Conservation (phyloP, 2,113 vertebrate genomes). For the crab-eating macaque (Macaca fascicularis) region T2T-MFA8v1.1 NC_088385.1:66508001-66508500, state of each 20-base stretch:
- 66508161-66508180: neutral
- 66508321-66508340: neutral
- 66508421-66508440: neutral
- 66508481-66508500: neutral
- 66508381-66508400: neutral
- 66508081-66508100: neutral
- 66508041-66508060: neutral
- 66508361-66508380: too few relatives aligned
- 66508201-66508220: slow-evolving; percentile 3
- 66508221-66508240: neutral
- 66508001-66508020: neutral
- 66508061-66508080: neutral
- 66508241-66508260: neutral
- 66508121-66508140: neutral
- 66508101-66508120: neutral
- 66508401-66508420: neutral
- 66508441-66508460: neutral
- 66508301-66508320: neutral
- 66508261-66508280: neutral
- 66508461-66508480: neutral
- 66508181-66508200: neutral
- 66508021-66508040: neutral
- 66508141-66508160: neutral
- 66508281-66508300: neutral
- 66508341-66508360: neutral